phyloP scores from a whole-genome alignment of 2,888 invertebrate genomes.

The Acrocera orbiculus region DNA sequence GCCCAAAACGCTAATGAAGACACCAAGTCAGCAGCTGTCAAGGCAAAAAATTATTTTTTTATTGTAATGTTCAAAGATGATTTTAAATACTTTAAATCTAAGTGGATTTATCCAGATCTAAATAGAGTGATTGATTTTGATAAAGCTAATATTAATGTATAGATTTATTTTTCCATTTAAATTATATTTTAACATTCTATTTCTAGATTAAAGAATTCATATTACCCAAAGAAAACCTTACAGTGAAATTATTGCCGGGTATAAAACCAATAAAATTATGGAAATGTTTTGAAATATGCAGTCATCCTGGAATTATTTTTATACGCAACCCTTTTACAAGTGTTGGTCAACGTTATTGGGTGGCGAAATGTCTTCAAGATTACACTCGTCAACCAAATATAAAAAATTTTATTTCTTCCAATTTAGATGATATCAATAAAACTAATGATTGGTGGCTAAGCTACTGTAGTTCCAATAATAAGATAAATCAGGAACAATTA shows the following conservation, averaged over 20 bases:
- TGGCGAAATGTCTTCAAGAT: constrained; percentile 53
- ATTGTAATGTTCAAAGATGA: constrained; percentile 40
- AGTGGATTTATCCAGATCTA: constrained; percentile 43
- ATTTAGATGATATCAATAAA: constrained; percentile 15
- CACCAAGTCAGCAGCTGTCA: not conserved
- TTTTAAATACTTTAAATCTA: constrained; percentile 68
- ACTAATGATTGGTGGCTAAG: constrained; percentile 46
- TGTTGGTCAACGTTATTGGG: constrained; percentile 69
- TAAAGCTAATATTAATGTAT: constrained; percentile 12
- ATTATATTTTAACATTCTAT: no score
- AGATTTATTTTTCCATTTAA: no score
- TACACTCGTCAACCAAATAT: constrained; percentile 52
- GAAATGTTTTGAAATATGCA: constrained; percentile 42
- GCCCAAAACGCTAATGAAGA: no score
- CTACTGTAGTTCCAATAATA: constrained; percentile 20
- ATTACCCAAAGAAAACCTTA: no score
- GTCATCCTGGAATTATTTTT: constrained; percentile 56
- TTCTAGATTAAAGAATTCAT: no score
- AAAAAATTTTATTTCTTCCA: constrained; percentile 20
- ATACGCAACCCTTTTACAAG: constrained; percentile 69
- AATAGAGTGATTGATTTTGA: constrained; percentile 43
- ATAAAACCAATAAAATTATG: constrained; percentile 34
- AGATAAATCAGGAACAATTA: constrained; percentile 18
- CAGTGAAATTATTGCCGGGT: no score
- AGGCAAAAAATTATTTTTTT: not conserved